Evolutionary conservation across 2,888 invertebrate genomes (phyloP).

Genomic region (Lysandra bellargus): DNA sequence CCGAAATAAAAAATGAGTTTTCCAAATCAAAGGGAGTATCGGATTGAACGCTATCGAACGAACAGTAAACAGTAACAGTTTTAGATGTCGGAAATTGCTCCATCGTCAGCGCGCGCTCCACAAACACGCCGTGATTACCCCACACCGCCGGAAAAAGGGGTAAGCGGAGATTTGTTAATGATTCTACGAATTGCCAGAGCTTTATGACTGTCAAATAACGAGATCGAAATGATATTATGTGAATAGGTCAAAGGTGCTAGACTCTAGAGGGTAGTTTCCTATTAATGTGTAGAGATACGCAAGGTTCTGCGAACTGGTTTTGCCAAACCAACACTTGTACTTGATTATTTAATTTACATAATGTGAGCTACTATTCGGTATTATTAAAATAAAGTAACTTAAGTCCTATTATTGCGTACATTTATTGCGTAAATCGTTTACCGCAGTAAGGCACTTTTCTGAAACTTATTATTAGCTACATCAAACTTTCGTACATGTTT

Average conservation of each 20-base stretch:
- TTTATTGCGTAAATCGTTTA: not conserved
- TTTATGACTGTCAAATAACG: not conserved
- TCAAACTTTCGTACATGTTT: not conserved
- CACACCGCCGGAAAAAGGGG: slow-evolving; percentile 42
- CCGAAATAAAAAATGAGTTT: slow-evolving; percentile 8
- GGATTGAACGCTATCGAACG: slow-evolving; percentile 35
- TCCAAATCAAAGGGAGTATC: slow-evolving; percentile 33
- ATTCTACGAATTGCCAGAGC: not conserved
- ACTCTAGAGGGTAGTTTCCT: no score
- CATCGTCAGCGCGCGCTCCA: slow-evolving; percentile 41
- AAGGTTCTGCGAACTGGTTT: no score
- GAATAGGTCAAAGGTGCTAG: no score
- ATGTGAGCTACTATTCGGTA: no score
- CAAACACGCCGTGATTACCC: slow-evolving; percentile 43
- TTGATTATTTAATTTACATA: no score
- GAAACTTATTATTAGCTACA: not conserved
- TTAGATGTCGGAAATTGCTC: slow-evolving; percentile 44
- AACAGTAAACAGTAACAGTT: slow-evolving; percentile 43
- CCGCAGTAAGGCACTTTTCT: not conserved
- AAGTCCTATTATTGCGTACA: no score
- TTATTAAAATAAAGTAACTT: no score
- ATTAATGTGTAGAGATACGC: no score
- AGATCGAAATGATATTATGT: no score
- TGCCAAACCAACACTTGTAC: no score
- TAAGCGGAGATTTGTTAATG: not conserved